Evolutionary conservation across 2,888 invertebrate genomes (phyloP).

Genomic region (Ommatoiulus sabulosus): DNA sequence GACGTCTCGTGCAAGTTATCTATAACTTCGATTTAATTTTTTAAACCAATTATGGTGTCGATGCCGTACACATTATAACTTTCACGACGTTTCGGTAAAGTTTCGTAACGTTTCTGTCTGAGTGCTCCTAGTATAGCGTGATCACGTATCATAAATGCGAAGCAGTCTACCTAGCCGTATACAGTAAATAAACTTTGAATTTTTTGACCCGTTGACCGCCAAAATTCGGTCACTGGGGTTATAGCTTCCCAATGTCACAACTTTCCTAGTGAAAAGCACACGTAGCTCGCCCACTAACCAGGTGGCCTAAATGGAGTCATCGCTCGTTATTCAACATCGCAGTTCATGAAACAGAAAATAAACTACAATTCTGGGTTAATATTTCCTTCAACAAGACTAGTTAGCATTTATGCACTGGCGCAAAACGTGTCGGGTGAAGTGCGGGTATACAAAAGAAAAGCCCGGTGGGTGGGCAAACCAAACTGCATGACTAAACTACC

Average conservation of each 20-base stretch:
- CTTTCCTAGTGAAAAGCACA: conserved; percentile 38
- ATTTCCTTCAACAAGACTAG: conserved; percentile 13
- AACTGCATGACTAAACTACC: neutral
- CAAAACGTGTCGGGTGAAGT: neutral
- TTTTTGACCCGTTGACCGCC: conserved; percentile 27
- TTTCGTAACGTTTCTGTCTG: neutral
- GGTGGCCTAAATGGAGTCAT: conserved; percentile 4
- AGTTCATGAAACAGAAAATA: neutral
- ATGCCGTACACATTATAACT: neutral
- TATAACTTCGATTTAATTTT: neutral
- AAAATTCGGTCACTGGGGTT: conserved; percentile 41
- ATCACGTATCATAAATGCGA: neutral
- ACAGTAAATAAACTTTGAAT: neutral
- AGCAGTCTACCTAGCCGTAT: neutral
- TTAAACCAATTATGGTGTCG: neutral
- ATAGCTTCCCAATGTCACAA: conserved; percentile 44
- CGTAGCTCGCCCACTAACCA: conserved; percentile 44
- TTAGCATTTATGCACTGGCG: neutral
- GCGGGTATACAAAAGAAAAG: neutral
- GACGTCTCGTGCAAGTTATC: no score
- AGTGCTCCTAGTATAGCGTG: neutral
- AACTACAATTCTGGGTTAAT: neutral
- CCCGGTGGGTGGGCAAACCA: neutral
- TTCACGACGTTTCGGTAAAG: neutral
- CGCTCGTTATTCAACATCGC: neutral